phyloP scores from a whole-genome alignment of 2,113 vertebrate genomes.

The Gnathonemus echidnorhynchus region DNA sequence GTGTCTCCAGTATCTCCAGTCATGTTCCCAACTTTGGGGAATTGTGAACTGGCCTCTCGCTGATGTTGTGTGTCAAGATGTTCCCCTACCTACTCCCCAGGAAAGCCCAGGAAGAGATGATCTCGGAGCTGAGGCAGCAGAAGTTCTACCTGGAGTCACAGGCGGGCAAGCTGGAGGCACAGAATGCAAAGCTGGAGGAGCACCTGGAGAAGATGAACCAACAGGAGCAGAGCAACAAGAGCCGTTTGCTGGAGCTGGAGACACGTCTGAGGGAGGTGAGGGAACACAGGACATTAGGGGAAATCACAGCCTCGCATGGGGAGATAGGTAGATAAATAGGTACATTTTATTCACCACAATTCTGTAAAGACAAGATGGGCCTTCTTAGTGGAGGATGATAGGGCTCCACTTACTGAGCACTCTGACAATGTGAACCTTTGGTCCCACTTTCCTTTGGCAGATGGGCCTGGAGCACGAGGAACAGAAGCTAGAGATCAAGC shows the following conservation, averaged over 20 bases:
- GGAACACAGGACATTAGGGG: neutral
- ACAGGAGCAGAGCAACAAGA: slow-evolving; percentile 90
- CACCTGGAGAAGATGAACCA: slow-evolving; percentile 94
- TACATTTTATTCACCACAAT: neutral
- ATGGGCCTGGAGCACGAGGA: slow-evolving; percentile 89
- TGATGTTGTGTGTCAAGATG: neutral
- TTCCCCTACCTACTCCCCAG: slow-evolving; percentile 46
- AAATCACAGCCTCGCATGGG: neutral
- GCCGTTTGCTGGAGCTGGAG: slow-evolving; percentile 80
- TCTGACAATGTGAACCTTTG: neutral
- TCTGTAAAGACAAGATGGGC: neutral
- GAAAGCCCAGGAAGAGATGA: slow-evolving; percentile 99
- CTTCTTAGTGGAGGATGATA: neutral
- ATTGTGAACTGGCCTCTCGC: neutral
- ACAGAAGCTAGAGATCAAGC: slow-evolving; percentile 89
- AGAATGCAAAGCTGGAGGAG: slow-evolving; percentile 95
- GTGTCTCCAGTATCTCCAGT: neutral
- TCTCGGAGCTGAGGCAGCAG: slow-evolving; percentile 95
- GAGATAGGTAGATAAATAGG: neutral
- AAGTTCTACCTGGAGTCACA: slow-evolving; percentile 98
- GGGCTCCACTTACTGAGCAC: neutral
- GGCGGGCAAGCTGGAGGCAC: slow-evolving; percentile 92
- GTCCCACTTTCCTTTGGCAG: slow-evolving; percentile 47
- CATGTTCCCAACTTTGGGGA: neutral
- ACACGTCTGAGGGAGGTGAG: slow-evolving; percentile 76